Conservation (phyloP, 2,113 vertebrate species). For the Ursus arctos region DNA sequence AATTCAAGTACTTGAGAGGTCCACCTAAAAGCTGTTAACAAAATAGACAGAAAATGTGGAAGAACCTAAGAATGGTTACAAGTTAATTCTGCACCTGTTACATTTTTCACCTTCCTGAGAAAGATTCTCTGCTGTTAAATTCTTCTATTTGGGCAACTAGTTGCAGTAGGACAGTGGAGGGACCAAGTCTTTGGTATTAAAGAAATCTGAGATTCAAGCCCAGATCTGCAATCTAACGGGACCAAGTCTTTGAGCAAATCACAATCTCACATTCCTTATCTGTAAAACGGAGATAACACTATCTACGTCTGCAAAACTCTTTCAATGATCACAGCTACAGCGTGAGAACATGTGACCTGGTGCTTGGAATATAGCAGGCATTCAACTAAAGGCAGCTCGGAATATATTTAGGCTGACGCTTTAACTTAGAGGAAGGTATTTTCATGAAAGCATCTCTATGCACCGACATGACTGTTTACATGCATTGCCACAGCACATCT, state of each 20-base stretch:
- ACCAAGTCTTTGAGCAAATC: not conserved
- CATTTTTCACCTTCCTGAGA: not conserved
- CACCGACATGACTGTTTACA: not conserved
- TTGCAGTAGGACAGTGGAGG: not conserved
- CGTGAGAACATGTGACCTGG: not conserved
- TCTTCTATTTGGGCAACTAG: not conserved
- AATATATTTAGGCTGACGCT: not conserved
- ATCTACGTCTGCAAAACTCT: not conserved
- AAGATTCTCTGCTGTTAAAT: conserved; percentile 19
- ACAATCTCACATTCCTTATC: not conserved
- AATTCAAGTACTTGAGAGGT: conserved; percentile 39
- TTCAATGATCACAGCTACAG: not conserved
- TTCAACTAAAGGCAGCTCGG: not conserved
- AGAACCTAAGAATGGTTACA: not conserved
- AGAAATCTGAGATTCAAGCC: not conserved
- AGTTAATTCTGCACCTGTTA: not conserved
- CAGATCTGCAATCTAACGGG: not conserved
- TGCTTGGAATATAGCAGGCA: not conserved
- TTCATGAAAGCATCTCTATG: not conserved
- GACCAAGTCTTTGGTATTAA: not conserved
- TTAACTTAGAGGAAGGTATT: not conserved
- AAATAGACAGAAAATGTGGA: not conserved
- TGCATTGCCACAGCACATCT: not conserved
- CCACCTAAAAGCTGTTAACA: not conserved
- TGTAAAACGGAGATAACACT: not conserved